Percentiles rank a stretch among this genome's conserved stretches.
Evolutionary conservation across 2,888 invertebrate species (phyloP).

Genomic region (Pyrgus malvae): DNA sequence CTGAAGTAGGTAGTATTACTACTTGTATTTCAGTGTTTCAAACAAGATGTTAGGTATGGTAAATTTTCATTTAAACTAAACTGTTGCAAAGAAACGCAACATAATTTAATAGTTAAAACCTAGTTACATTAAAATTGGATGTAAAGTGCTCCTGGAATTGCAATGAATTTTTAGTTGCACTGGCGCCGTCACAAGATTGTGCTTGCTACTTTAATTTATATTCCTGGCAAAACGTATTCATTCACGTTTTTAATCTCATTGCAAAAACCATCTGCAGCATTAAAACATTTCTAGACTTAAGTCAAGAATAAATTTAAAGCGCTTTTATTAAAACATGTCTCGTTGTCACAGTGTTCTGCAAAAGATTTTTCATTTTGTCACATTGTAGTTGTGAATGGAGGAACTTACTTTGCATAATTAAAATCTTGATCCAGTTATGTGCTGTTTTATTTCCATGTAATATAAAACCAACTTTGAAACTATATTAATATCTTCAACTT

Average conservation of each 20-base stretch:
- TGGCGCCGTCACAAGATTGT: neutral
- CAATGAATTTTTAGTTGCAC: conserved; percentile 7
- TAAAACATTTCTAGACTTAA: conserved; percentile 12
- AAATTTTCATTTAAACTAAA: no score
- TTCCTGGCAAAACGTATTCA: conserved; percentile 8
- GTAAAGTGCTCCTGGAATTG: conserved; percentile 8
- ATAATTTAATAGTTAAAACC: neutral
- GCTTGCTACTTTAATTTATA: conserved; percentile 22
- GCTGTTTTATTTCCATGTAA: no score
- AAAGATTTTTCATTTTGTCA: no score
- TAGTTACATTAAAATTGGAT: conserved; percentile 15
- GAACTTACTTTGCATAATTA: no score
- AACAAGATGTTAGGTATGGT: no score
- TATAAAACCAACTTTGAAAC: no score
- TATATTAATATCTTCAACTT: no score
- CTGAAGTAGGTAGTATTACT: no score
- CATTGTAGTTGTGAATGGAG: no score
- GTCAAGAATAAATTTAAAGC: neutral
- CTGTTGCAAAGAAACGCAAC: neutral
- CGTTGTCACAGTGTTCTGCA: no score
- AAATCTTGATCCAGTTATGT: no score
- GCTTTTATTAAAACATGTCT: neutral
- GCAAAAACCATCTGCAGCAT: conserved; percentile 7
- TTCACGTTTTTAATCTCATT: conserved; percentile 15
- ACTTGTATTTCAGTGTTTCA: no score